These are phyloP conservation scores for Stictocephala bisonia DNA, from an alignment of 2,888 invertebrate genomes.

Conservation along the genomic window DNA sequence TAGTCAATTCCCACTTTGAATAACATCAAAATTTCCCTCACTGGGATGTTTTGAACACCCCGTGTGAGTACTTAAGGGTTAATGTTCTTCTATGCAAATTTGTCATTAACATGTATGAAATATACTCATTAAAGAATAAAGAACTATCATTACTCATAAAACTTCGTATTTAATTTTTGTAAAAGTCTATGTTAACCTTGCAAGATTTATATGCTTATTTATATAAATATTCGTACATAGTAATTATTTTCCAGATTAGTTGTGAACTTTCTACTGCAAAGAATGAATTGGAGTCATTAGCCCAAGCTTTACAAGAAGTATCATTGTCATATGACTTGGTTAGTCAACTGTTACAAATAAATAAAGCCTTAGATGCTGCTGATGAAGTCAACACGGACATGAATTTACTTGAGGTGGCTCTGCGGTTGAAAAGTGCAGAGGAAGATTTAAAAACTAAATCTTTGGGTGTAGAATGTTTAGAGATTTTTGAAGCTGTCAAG, in stretches of 20 bases:
- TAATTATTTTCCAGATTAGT: conserved; percentile 16
- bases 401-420: conserved; percentile 8
- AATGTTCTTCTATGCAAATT: no score
- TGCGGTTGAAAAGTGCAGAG: conserved; percentile 11
- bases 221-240: no score
- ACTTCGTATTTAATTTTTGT: not conserved
- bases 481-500: conserved; percentile 7
- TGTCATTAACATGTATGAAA: no score
- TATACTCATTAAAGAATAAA: not conserved
- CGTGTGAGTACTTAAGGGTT: no score
- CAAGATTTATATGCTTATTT: not conserved
- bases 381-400: not conserved
- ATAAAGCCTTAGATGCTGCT: not conserved
- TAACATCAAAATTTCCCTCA: no score
- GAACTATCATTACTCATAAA: not conserved
- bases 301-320: not conserved
- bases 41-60: no score
- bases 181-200: not conserved
- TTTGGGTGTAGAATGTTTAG: conserved; percentile 1
- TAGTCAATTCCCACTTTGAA: no score
- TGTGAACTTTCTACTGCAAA: not conserved
- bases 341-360: not conserved
- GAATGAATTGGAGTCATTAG: not conserved
- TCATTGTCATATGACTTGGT: not conserved
- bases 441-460: conserved; percentile 7